Percentiles rank a stretch among this genome's conserved stretches.
These are phyloP conservation scores for Cynopterus brachyotis DNA, from an alignment of 2,113 vertebrate genomes.

Conservation along the genomic window DNA sequence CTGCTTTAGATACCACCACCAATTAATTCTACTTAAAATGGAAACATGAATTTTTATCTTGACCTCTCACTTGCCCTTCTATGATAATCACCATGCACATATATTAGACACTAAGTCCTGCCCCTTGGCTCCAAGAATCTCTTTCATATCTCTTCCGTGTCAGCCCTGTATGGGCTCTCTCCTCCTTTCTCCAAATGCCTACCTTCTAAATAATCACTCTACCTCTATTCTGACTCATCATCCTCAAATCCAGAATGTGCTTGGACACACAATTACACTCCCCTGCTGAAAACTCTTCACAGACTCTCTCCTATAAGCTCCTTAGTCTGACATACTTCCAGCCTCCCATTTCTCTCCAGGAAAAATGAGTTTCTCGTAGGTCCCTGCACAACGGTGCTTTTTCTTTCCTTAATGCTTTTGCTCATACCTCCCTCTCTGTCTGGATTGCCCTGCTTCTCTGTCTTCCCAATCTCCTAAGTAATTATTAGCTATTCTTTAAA, in stretches of 20 bases:
- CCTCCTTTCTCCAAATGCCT: neutral
- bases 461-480: neutral
- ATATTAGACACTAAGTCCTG: neutral
- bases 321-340: neutral
- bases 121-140: neutral
- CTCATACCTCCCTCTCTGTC: neutral
- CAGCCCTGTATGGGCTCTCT: too few species aligned
- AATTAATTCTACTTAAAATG: neutral
- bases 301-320: neutral
- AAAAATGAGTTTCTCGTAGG: neutral
- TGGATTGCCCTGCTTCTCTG: neutral
- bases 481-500: neutral
- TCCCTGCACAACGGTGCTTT: neutral
- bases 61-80: neutral
- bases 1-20: neutral
- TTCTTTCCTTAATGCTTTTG: neutral
- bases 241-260: neutral
- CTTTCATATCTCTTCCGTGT: neutral
- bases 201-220: neutral
- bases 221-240: neutral
- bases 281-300: neutral
- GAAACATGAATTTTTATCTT: neutral
- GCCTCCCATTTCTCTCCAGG: neutral
- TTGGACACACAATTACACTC: neutral
- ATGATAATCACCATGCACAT: neutral